Percentiles rank a stretch among this genome's conserved stretches.
These are phyloP conservation scores for Lagocephalus sceleratus DNA, from an alignment of 2,797 vertebrate genomes.

Conservation along the genomic window DNA sequence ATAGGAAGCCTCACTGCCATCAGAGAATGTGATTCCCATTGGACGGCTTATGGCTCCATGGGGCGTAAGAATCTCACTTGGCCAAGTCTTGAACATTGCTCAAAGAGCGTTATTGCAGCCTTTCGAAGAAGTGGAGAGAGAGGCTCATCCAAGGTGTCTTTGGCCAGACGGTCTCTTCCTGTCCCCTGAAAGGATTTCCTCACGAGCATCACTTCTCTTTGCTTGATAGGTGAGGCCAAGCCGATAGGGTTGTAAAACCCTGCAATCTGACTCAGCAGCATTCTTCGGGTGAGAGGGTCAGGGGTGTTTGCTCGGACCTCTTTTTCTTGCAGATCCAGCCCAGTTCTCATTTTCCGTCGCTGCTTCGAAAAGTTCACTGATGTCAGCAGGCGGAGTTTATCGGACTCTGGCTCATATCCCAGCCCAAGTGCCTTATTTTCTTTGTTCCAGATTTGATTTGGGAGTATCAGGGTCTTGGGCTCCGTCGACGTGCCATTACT, in stretches of 20 bases:
- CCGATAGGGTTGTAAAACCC: background rate
- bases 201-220: background rate
- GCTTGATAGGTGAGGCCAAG: background rate
- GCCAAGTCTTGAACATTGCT: background rate
- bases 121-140: background rate
- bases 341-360: background rate
- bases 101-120: background rate
- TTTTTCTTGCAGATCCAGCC: background rate
- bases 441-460: background rate
- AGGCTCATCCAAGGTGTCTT: background rate
- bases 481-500: too few species aligned
- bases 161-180: background rate
- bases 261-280: background rate
- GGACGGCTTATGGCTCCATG: background rate
- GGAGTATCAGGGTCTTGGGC: background rate
- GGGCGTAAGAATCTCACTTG: background rate
- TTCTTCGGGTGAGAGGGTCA: background rate
- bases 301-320: background rate
- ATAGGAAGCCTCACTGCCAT: background rate
- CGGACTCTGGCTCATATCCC: background rate
- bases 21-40: background rate
- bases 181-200: background rate
- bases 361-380: background rate
- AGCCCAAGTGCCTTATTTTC: background rate
- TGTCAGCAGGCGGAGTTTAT: background rate